Conservation (phyloP, 2,797 vertebrate genomes). For the Triplophysa bombifrons region DNA sequence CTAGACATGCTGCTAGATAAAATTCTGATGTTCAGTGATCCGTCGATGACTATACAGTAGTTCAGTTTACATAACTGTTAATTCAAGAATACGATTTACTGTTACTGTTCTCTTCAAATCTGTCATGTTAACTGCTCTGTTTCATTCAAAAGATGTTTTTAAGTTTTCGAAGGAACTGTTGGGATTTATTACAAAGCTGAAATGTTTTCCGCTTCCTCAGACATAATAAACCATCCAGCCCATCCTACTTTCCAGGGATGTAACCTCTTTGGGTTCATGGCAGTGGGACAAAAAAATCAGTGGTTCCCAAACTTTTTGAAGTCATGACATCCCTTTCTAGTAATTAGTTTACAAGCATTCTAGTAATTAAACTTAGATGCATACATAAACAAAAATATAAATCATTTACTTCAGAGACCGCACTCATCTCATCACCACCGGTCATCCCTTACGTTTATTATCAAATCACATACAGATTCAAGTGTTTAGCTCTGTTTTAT, state of each 20-base stretch:
- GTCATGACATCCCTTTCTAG: no score
- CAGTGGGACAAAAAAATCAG: background rate
- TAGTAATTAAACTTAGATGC: no score
- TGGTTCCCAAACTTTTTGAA: no score
- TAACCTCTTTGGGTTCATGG: conserved; percentile 13
- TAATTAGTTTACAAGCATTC: no score
- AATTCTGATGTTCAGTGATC: conserved; percentile 26
- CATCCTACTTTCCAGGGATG: conserved; percentile 20
- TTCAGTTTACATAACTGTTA: conserved; percentile 30
- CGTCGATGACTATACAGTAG: background rate
- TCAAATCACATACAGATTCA: background rate
- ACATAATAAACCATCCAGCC: conserved; percentile 32
- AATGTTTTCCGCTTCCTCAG: background rate
- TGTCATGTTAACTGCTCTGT: background rate
- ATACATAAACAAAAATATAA: no score
- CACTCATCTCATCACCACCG: background rate
- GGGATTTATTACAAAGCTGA: background rate
- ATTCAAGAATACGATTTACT: conserved; percentile 5
- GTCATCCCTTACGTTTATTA: background rate
- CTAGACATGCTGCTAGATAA: conserved; percentile 22
- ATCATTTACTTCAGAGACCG: background rate
- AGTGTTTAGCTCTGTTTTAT: conserved; percentile 10
- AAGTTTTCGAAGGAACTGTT: background rate
- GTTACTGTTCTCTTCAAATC: background rate
- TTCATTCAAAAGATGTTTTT: background rate